Evolutionary conservation across 2,113 vertebrate genomes (phyloP).

Genomic region (Salvator merianae): DNA sequence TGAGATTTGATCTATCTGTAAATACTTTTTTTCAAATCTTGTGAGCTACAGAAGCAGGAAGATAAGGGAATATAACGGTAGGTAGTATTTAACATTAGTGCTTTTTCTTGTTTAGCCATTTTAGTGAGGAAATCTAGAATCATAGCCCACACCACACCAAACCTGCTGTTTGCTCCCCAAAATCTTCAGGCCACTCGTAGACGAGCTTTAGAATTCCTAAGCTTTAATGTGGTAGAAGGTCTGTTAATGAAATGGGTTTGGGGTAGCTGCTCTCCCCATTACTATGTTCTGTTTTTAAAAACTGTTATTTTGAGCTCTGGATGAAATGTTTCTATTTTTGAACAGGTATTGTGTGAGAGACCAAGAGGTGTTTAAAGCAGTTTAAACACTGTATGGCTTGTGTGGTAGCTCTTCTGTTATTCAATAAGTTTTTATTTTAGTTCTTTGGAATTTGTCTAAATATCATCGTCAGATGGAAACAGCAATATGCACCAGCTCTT

Average conservation of each 20-base stretch:
- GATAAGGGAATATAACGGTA: not conserved
- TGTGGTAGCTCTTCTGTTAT: slow-evolving; percentile 18
- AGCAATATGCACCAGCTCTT: not conserved
- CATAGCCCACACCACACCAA: not conserved
- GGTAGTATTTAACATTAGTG: not conserved
- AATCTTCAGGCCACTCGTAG: not conserved
- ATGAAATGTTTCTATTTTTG: too few relatives aligned
- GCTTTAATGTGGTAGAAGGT: too few relatives aligned
- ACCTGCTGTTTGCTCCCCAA: not conserved
- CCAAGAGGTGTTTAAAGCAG: not conserved
- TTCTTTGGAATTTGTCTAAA: not conserved
- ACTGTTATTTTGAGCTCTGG: too few relatives aligned
- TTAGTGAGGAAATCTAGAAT: slow-evolving; percentile 17
- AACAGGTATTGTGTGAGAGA: not conserved
- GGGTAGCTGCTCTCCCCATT: not conserved
- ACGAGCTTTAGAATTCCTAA: not conserved
- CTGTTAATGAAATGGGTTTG: not conserved
- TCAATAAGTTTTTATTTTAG: slow-evolving; percentile 38
- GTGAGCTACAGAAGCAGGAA: not conserved
- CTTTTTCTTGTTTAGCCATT: not conserved
- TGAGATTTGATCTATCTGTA: slow-evolving; percentile 23
- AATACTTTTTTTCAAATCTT: slow-evolving; percentile 30
- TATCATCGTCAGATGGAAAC: too few relatives aligned
- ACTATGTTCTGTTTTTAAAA: too few relatives aligned
- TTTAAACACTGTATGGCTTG: not conserved